These are phyloP conservation scores for Habroteleia sp. DNA, from an alignment of 2,888 invertebrate genomes.

Conservation along the genomic window DNA sequence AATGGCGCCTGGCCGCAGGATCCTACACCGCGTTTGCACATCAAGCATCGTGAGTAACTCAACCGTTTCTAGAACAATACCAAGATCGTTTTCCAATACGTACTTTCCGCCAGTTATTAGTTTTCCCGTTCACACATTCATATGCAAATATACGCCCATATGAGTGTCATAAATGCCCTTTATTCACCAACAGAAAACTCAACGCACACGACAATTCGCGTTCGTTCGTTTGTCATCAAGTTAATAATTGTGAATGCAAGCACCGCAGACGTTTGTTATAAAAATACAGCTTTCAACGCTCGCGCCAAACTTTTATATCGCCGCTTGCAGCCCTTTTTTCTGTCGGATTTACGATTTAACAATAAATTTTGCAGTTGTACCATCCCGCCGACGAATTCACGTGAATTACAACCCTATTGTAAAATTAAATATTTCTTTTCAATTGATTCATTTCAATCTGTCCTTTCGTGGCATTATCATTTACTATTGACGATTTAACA, in stretches of 20 bases:
- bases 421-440: slow-evolving; percentile 35
- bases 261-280: not conserved
- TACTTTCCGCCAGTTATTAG: slow-evolving; percentile 53
- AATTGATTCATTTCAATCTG: too few relatives aligned
- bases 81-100: slow-evolving; percentile 52
- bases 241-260: slow-evolving; percentile 16
- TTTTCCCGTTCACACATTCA: slow-evolving; percentile 38
- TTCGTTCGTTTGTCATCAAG: slow-evolving; percentile 23
- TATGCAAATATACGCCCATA: slow-evolving; percentile 50
- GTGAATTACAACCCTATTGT: slow-evolving; percentile 32
- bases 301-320: slow-evolving; percentile 13
- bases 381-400: slow-evolving; percentile 5
- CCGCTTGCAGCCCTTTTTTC: slow-evolving; percentile 10
- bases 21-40: slow-evolving; percentile 85
- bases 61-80: slow-evolving; percentile 42
- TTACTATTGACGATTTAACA: too few relatives aligned
- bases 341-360: slow-evolving; percentile 21
- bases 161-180: slow-evolving; percentile 48
- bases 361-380: slow-evolving; percentile 16
- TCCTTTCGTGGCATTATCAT: too few relatives aligned
- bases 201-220: slow-evolving; percentile 6
- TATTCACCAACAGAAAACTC: slow-evolving; percentile 40
- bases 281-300: slow-evolving; percentile 18
- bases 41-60: slow-evolving; percentile 84
- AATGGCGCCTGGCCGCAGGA: slow-evolving; percentile 88